Base-by-base conservation (phyloP, 23 tunicate genomes). In the Clavelina lepadiformis region DNA sequence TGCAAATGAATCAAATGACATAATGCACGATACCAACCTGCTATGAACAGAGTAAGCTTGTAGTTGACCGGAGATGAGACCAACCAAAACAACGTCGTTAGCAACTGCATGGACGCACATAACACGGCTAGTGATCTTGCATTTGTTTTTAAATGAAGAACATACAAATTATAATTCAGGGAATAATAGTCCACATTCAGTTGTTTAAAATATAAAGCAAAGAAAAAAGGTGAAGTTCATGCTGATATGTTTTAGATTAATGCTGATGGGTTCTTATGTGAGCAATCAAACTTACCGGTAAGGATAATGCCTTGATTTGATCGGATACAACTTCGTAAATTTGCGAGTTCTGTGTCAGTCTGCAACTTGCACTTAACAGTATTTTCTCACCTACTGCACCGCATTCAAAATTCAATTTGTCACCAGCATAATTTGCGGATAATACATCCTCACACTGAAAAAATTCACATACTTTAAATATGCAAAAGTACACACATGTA, bases 21-120 rank as follows among this genome's bases (percentile, higher is more conserved):
- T 13, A 18, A 19, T 15, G 60, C 18, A 28, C 38, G 27, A 13
- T 13, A 41, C 71, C 18, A 27, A 80, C 87, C 69, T 52, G 51
- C 52, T 38, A 54, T 29, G 5, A 24, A 65, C 34, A 5, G 89
- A 82, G 47, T 82, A 82, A 32, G 80, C 80, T 65, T 82, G 80
- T 2, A 82, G 61, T 61, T 82, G 79, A 11, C 80, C 81, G 25
- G 72, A 34, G n/a, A 82, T 56, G 61, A 65, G 38, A 11, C 89
- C 89, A 25, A 82, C 71, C 54, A 82, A 24, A 2, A 82, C 45
- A 53, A 72, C 74, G 51, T 82, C 89, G 58, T 82, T 80, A 56
- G 38, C 33, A 35, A 66, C 26, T 13, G 73, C 26, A 46, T 46
- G 25, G 30, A 65, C 51, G 51, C 80, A 82, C 80, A 62, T 82